Conservation (phyloP, 1,140 invertebrate species). For the Brachionus calyciflorus region DNA sequence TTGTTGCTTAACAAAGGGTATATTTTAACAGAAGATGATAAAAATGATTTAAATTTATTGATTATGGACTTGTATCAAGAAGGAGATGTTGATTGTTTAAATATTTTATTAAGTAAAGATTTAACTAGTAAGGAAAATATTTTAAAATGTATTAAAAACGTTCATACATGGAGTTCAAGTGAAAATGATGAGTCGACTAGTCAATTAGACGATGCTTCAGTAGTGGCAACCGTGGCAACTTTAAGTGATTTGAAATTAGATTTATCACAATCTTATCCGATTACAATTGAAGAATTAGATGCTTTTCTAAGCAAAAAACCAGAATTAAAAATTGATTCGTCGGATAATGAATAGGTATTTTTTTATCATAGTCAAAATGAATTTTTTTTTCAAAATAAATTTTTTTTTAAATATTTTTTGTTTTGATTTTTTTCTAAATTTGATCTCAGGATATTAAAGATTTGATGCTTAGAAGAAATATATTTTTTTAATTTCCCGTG, state of each 20-base stretch:
- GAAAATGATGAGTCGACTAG: neutral
- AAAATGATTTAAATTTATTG: constrained; percentile 11
- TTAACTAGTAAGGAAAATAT: neutral
- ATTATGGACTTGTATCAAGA: constrained; percentile 32
- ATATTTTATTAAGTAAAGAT: constrained; percentile 10
- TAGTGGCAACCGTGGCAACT: constrained; percentile 8
- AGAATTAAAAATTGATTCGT: neutral
- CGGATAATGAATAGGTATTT: too few species aligned
- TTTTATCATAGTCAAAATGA: too few species aligned
- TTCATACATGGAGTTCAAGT: neutral
- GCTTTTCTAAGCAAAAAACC: neutral
- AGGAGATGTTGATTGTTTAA: neutral
- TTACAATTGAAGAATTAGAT: constrained; percentile 8
- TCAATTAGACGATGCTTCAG: constrained; percentile 4
- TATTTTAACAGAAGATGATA: constrained; percentile 14
- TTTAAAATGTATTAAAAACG: constrained; percentile 25
- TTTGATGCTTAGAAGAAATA: too few species aligned
- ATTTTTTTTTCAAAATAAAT: too few species aligned
- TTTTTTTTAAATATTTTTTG: too few species aligned
- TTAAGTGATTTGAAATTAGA: constrained; percentile 29
- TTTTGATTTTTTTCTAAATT: too few species aligned
- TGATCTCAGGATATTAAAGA: too few species aligned
- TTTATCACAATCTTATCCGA: neutral
- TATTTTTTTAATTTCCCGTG: too few species aligned
- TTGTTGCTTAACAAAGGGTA: constrained; percentile 24